Evolutionary conservation across 2,797 vertebrate species (phyloP), one percentile per base, ranked within the genome.

Genomic region (Dryobates pubescens): DNA sequence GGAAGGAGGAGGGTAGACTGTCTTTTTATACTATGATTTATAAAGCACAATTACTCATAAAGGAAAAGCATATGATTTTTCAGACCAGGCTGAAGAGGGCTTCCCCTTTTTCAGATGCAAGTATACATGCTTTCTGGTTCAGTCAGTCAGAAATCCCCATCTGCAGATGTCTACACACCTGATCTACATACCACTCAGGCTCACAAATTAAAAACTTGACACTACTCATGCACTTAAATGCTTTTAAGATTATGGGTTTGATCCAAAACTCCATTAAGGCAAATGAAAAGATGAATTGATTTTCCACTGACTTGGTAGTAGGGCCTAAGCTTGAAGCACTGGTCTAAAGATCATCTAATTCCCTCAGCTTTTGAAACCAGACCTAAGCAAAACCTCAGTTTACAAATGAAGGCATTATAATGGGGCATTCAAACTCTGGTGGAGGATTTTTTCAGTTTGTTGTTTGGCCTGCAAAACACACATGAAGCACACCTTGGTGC

Each of bases 181-280:
- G 69, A 56, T 41, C 57, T 32, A 91, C 45, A 57, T 86, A 62
- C 67, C 84, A 78, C 38, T 83, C 53, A 91, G 63, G 51, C 47
- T 85, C 11, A 3, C 71, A 84, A 93, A 95, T 94, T 93, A 93
- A 92, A 89, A 93, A 88, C 49, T 69, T 86, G 80, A 81, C 85
- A 83, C 36, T 88, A 65, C 64, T 92, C 47, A 74, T 71, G 64
- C 43, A 84, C 83, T 82, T 45, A 68, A 88, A 89, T 82, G 95
- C 89, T 96, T 96, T 96, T 95, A 96, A 82, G 80, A 92, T 74
- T 30, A 86, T 93, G 89, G 87, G 88, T 78, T 89, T 94, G 85
- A 89, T 96, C 95, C 94, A 96, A 45, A 88, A 93, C 64, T 76
- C 87, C 93, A 96, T 96, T 96, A 95, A 84, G 61, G 82, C 51